These are phyloP conservation scores for Rhyacophila brunnea DNA, from an alignment of 1,140 invertebrate species.

Conservation along the genomic window DNA sequence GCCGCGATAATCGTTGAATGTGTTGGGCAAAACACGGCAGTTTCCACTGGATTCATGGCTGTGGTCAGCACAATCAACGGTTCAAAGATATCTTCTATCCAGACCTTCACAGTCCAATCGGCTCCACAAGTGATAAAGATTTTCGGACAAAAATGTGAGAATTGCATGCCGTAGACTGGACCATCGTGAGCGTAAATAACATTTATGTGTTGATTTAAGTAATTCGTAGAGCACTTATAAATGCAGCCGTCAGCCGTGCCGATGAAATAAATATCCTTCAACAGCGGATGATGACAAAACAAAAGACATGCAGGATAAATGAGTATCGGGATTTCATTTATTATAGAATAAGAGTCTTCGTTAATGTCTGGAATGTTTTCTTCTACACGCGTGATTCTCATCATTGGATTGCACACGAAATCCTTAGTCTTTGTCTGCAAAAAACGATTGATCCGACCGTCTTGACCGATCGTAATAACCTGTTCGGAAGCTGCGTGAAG, in stretches of 20 bases:
- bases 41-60: constrained; percentile 60
- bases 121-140: constrained; percentile 81
- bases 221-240: constrained; percentile 70
- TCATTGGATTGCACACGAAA: constrained; percentile 58
- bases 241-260: constrained; percentile 83
- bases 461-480: constrained; percentile 56
- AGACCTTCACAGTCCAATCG: constrained; percentile 77
- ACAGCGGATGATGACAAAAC: constrained; percentile 64
- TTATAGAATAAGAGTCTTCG: constrained; percentile 46
- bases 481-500: constrained; percentile 47
- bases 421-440: constrained; percentile 53
- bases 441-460: constrained; percentile 60
- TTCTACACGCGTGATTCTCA: constrained; percentile 62
- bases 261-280: constrained; percentile 70
- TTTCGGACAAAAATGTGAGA: constrained; percentile 74
- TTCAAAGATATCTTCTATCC: constrained; percentile 66
- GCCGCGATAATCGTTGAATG: constrained; percentile 81
- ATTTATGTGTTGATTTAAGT: constrained; percentile 65
- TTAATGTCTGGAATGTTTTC: constrained; percentile 61
- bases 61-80: constrained; percentile 63
- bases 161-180: constrained; percentile 71
- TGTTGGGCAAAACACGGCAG: constrained; percentile 75
- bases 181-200: constrained; percentile 77
- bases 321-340: constrained; percentile 54
- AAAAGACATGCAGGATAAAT: constrained; percentile 61